Percentiles rank a stretch among this genome's conserved stretches.
phyloP scores from a whole-genome alignment of 2,113 vertebrate genomes.

The Pituophis catenifer region DNA sequence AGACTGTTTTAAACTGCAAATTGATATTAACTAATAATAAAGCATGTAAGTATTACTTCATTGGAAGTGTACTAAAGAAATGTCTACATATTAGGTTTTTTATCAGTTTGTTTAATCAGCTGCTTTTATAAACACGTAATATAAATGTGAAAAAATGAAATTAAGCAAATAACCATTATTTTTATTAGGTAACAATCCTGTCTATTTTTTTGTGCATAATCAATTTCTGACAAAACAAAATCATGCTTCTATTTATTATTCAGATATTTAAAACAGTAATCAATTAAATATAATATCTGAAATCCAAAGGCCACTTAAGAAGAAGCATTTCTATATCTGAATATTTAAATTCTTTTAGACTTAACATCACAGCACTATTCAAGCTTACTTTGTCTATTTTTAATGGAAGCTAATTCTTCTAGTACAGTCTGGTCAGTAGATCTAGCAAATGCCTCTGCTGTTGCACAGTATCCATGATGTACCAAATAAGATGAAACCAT shows the following conservation, averaged over 20 bases:
- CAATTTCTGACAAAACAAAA: not conserved
- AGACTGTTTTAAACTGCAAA: not conserved
- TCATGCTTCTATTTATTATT: not conserved
- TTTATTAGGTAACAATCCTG: not conserved
- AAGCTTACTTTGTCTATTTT: slow-evolving; percentile 96
- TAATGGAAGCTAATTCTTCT: slow-evolving; percentile 98
- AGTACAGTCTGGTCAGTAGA: slow-evolving; percentile 98
- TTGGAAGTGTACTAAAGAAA: not conserved
- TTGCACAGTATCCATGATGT: slow-evolving; percentile 97
- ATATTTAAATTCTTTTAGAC: not conserved
- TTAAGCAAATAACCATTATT: not conserved
- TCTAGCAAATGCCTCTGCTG: slow-evolving; percentile 96
- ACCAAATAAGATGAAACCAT: slow-evolving; percentile 99
- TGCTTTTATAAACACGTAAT: not conserved
- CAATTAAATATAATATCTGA: slow-evolving; percentile 8
- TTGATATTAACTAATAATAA: not conserved
- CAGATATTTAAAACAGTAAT: not conserved
- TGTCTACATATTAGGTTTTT: not conserved
- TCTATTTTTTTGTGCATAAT: not conserved
- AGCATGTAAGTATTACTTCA: not conserved
- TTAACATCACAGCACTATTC: slow-evolving; percentile 30
- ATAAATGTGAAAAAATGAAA: not conserved
- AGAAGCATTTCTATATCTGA: not conserved
- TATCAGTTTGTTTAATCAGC: not conserved
- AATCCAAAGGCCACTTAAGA: not conserved